Evolutionary conservation across 2,888 invertebrate species (phyloP).

Genomic region (Malthinus flaveolus): DNA sequence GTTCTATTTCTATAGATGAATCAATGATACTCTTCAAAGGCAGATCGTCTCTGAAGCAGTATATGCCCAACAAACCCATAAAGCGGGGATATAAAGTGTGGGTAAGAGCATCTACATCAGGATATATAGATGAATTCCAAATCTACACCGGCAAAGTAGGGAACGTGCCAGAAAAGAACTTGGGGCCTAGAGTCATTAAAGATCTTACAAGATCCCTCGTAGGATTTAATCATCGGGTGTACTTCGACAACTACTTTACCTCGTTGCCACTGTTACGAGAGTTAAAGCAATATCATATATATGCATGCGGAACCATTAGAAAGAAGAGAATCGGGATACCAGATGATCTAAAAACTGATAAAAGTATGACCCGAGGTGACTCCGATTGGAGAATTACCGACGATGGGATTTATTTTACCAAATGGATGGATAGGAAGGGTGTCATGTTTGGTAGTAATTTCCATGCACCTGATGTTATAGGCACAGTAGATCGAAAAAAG

Average conservation of each 20-base stretch:
- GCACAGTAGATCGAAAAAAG: not conserved
- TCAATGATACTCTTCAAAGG: too few species aligned
- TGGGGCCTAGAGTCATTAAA: slow-evolving; percentile 10
- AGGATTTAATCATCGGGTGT: slow-evolving; percentile 23
- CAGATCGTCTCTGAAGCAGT: too few species aligned
- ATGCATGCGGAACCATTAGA: slow-evolving; percentile 35
- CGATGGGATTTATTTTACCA: slow-evolving; percentile 30
- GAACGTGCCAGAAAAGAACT: slow-evolving; percentile 38
- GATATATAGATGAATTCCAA: slow-evolving; percentile 31
- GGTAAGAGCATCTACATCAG: not conserved
- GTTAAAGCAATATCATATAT: too few species aligned
- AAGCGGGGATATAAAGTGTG: slow-evolving; percentile 1
- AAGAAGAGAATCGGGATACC: too few species aligned
- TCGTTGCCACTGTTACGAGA: too few species aligned
- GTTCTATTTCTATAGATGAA: too few species aligned
- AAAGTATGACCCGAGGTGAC: slow-evolving; percentile 29
- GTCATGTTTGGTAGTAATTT: slow-evolving; percentile 25
- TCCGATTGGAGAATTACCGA: slow-evolving; percentile 33
- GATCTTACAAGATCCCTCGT: slow-evolving; percentile 11
- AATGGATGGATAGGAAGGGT: slow-evolving; percentile 33
- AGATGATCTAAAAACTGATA: slow-evolving; percentile 10
- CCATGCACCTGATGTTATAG: slow-evolving; percentile 16
- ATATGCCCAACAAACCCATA: not conserved
- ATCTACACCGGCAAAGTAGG: slow-evolving; percentile 40
- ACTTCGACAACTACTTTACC: slow-evolving; percentile 37